Evolutionary conservation across 2,888 invertebrate species (phyloP), one percentile per base, ranked within the genome.

Genomic region (Zonitis immaculata): DNA sequence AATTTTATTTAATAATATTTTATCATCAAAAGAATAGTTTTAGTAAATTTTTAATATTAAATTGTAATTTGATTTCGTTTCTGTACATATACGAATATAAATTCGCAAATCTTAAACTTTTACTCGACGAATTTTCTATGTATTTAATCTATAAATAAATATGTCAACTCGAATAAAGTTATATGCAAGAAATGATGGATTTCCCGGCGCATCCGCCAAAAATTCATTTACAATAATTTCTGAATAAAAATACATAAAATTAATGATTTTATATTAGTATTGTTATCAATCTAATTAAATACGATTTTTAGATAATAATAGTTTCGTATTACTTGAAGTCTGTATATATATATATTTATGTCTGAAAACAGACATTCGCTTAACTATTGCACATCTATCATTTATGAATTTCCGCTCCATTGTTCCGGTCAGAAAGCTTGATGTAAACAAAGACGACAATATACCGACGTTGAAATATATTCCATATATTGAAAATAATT

Each of bases 371-470:
- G 45, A 52, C 56, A 30, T 52, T 50, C 47, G 32, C 22, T 16
- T 35, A 46, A 47, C 50, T 47, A 56, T 52, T 56, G 47, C 52
- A 52, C 52, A 56, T 56, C 56, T 56, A 56, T 56, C 56, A 56
- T 56, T 50, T 56, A 50, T 47, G 47, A 56, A 56, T 52, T 56
- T 56, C 56, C 56, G 56, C 56, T 49, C 56, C 50, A 56, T 56
- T 56, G 52, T 56, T 56, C 56, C 56, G 56, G 56, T 56, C 56
- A 56, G 56, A 56, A 52, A 52, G 47, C 56, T 50, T 56, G 52
- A 49, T 56, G 56, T 56, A 56, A 56, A 56, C 52, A 56, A 47
- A 18, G 52, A 46, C 49, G 49, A 52, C 56, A 56, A 52, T 56
- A 52, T 56, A 52, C 49, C 26, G 30, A 42, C 28, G 35, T 52